Evolutionary conservation across 1,140 invertebrate species (phyloP).

Genomic region (Listronotus oregonensis): DNA sequence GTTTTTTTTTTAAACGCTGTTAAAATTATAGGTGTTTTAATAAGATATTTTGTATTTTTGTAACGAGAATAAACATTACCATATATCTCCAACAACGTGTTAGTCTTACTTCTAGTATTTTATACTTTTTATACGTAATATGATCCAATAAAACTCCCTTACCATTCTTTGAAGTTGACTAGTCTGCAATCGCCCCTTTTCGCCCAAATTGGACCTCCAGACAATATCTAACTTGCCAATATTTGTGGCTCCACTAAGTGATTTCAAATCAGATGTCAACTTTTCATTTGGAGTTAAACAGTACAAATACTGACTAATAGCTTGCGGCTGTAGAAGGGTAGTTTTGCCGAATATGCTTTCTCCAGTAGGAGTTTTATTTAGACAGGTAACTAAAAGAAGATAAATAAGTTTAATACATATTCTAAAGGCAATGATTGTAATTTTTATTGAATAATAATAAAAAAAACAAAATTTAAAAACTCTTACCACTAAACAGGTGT

Average conservation of each 20-base stretch:
- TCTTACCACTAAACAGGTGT: constrained; percentile 76
- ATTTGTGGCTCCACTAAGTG: constrained; percentile 81
- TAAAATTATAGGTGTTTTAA: no score
- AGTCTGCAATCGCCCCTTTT: constrained; percentile 92
- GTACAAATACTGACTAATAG: constrained; percentile 91
- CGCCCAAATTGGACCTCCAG: constrained; percentile 95
- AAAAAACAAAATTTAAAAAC: constrained; percentile 10
- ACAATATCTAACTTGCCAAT: constrained; percentile 97
- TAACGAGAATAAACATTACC: no score
- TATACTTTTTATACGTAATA: no score
- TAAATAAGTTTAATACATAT: no score
- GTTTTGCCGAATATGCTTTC: constrained; percentile 83
- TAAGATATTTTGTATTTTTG: no score
- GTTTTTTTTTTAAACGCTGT: no score
- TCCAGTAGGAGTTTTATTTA: constrained; percentile 21
- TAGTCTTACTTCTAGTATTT: no score
- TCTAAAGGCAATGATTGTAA: background rate
- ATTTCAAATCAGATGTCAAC: constrained; percentile 73
- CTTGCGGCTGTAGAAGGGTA: constrained; percentile 78
- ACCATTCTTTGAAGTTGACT: constrained; percentile 91
- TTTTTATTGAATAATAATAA: no score
- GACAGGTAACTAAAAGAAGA: constrained; percentile 21
- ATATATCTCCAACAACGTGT: no score
- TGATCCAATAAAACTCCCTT: constrained; percentile 36
- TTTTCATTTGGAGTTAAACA: constrained; percentile 81